phyloP scores from a whole-genome alignment of 2,797 vertebrate species.

The Sebastes elongatus region DNA sequence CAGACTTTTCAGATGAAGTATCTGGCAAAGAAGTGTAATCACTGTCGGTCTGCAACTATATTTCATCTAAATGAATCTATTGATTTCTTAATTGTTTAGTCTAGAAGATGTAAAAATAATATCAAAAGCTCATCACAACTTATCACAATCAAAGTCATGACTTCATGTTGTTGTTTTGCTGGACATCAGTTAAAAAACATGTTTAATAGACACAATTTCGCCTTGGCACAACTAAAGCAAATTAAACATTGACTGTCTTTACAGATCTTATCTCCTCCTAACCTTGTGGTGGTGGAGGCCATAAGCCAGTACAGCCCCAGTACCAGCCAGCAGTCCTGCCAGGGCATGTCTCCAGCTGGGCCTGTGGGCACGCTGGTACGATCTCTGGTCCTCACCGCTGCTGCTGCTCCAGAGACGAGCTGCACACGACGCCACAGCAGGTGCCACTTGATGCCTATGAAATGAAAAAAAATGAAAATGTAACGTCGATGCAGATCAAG shows the following conservation, averaged over 20 bases:
- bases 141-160: neutral
- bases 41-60: neutral
- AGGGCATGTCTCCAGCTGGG: conserved; percentile 70
- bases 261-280: neutral
- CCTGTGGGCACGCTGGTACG: conserved; percentile 4
- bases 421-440: conserved; percentile 41
- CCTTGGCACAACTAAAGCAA: neutral
- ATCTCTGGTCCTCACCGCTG: conserved; percentile 45
- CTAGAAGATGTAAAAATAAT: neutral
- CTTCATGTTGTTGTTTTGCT: neutral
- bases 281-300: conserved; percentile 78
- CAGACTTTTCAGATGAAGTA: neutral
- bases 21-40: neutral
- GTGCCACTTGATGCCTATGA: conserved; percentile 55
- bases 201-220: neutral
- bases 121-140: neutral
- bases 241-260: neutral
- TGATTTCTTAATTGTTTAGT: neutral
- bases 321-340: conserved; percentile 79
- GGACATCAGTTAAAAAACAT: neutral
- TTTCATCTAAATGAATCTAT: neutral
- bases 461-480: neutral
- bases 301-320: conserved; percentile 77
- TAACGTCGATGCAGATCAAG: neutral
- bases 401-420: conserved; percentile 62